Conservation (phyloP, 2,113 vertebrate species). For the Lepus europaeus region DNA sequence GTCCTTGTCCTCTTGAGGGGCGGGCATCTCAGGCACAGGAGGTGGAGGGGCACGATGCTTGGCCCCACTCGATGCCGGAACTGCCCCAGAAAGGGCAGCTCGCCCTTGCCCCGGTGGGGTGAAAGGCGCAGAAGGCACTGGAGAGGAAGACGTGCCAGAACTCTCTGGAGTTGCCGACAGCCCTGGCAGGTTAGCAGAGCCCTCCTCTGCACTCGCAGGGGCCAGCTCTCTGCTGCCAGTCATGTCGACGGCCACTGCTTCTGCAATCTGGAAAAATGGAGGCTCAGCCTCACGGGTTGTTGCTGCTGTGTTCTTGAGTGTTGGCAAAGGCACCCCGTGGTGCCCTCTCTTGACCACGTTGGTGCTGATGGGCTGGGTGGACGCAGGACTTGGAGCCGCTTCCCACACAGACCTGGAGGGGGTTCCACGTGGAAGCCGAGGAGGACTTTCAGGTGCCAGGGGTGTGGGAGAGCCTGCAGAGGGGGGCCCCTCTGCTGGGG, state of each 20-base stretch:
- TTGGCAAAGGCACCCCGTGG: conserved; percentile 15
- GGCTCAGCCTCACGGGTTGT: conserved; percentile 15
- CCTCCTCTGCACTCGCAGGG: conserved; percentile 34
- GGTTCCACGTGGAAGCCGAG: not conserved
- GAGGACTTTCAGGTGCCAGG: conserved; percentile 65
- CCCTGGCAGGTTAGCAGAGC: conserved; percentile 40
- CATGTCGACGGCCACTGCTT: not conserved
- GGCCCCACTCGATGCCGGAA: not conserved
- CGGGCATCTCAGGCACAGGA: not conserved
- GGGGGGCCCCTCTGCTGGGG: not conserved
- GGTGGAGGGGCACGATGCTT: conserved; percentile 51
- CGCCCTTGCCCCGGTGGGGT: not conserved
- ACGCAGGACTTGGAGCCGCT: conserved; percentile 35
- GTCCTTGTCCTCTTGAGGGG: not conserved
- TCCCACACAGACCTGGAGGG: not conserved
- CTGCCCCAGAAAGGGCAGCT: conserved; percentile 59
- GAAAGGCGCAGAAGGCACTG: conserved; percentile 46
- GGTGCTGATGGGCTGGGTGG: conserved; percentile 10
- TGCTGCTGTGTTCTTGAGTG: conserved; percentile 60
- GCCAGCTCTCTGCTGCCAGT: conserved; percentile 42
- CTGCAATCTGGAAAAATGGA: conserved; percentile 52
- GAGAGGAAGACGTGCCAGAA: conserved; percentile 50
- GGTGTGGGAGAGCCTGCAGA: conserved; percentile 22
- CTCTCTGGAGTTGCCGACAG: conserved; percentile 71
- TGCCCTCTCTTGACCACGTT: conserved; percentile 37